Evolutionary conservation across 2,113 vertebrate species (phyloP).

Genomic region (Rhynchopsitta pachyrhyncha): DNA sequence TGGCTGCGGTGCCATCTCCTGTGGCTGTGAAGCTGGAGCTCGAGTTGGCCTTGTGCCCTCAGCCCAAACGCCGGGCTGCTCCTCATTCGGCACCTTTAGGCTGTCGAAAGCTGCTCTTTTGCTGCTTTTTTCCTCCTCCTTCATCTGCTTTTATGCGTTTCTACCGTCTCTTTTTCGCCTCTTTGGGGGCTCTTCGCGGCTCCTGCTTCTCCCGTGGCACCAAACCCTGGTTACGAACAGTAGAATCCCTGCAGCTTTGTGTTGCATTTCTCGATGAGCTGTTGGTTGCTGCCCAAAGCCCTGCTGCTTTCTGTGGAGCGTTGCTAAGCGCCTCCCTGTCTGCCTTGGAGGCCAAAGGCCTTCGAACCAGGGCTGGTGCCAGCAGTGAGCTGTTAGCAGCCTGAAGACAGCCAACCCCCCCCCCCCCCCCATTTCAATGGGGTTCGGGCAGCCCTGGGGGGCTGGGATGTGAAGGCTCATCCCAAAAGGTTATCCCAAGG

Average conservation of each 20-base stretch:
- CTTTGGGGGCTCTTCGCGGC: neutral
- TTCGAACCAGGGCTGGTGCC: neutral
- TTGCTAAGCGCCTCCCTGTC: neutral
- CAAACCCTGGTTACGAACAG: neutral
- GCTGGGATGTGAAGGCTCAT: neutral
- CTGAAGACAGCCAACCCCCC: neutral
- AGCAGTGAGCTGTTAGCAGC: neutral
- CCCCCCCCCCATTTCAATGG: neutral
- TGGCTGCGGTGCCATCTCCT: rapidly evolving
- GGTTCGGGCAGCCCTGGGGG: neutral
- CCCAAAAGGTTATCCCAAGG: neutral
- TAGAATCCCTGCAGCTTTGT: neutral
- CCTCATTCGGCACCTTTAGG: neutral
- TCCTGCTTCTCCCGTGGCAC: neutral
- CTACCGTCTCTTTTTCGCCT: neutral
- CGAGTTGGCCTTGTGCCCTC: rapidly evolving
- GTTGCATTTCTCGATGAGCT: neutral
- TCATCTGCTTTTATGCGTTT: neutral
- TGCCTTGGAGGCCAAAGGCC: neutral
- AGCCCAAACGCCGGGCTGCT: neutral
- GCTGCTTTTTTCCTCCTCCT: rapidly evolving
- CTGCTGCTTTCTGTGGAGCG: neutral
- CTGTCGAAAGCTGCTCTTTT: neutral
- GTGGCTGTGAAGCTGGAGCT: neutral
- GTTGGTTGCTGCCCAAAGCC: too few relatives aligned